Evolutionary conservation across 2,888 invertebrate genomes (phyloP).

Genomic region (Protonemura montana): DNA sequence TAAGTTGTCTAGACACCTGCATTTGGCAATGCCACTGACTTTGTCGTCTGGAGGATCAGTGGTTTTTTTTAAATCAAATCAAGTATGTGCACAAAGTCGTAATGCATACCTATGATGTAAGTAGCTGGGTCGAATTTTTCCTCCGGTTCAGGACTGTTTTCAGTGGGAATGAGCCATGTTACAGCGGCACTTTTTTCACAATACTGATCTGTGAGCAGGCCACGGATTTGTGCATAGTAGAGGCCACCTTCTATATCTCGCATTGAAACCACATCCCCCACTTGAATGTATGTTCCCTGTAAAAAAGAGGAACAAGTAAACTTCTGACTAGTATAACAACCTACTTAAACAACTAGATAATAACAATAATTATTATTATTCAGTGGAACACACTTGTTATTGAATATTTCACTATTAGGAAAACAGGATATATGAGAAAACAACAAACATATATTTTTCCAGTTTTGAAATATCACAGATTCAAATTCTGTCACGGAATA

Average conservation of each 20-base stretch:
- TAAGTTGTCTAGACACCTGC: too few species aligned
- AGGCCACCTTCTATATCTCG: conserved; percentile 76
- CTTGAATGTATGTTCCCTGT: conserved; percentile 82
- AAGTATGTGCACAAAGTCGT: neutral
- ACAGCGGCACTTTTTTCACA: conserved; percentile 92
- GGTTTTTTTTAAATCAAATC: neutral
- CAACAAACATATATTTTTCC: too few species aligned
- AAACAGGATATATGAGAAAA: too few species aligned
- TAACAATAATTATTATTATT: too few species aligned
- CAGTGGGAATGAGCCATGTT: conserved; percentile 90
- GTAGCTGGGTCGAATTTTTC: conserved; percentile 86
- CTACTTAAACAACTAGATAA: too few species aligned
- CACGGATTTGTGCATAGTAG: conserved; percentile 90
- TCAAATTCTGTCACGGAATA: too few species aligned
- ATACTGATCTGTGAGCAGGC: conserved; percentile 89
- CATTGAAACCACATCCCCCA: conserved; percentile 90
- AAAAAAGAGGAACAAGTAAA: conserved; percentile 50
- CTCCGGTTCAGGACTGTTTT: conserved; percentile 76
- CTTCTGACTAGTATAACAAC: too few species aligned
- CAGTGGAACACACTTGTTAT: too few species aligned
- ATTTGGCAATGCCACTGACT: too few species aligned
- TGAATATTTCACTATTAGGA: too few species aligned
- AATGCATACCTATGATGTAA: conserved; percentile 78
- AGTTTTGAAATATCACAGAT: too few species aligned
- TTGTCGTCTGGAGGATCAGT: neutral